Conservation (phyloP, 2,888 invertebrate genomes). For the Chirona hameri region DNA sequence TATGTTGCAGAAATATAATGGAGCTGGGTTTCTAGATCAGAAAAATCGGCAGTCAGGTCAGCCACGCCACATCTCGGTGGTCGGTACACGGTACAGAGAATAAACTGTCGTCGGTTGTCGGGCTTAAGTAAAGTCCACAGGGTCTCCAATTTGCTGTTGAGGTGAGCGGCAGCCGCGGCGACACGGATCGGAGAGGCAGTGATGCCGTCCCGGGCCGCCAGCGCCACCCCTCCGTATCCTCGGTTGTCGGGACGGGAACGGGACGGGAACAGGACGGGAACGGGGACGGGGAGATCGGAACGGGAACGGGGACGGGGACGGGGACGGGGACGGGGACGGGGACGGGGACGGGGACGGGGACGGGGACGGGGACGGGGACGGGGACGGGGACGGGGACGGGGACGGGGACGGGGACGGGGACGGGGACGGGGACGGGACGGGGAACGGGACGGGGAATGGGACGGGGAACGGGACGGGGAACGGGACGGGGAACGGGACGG, state of each 20-base stretch:
- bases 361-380: too few species aligned
- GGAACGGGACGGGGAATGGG: too few species aligned
- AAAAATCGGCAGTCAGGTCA: background rate
- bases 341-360: too few species aligned
- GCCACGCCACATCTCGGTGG: background rate
- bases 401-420: too few species aligned
- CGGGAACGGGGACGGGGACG: too few species aligned
- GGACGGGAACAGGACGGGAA: too few species aligned
- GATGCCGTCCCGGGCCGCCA: background rate
- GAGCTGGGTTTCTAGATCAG: background rate
- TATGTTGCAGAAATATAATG: background rate
- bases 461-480: too few species aligned
- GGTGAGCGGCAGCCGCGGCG: background rate
- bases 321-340: too few species aligned
- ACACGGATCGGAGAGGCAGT: background rate
- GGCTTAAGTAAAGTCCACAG: background rate
- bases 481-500: too few species aligned
- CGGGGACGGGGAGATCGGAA: too few species aligned
- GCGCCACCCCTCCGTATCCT: background rate
- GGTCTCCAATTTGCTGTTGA: background rate
- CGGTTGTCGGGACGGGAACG: background rate
- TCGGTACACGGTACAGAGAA: background rate
- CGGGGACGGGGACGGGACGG: too few species aligned
- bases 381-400: too few species aligned
- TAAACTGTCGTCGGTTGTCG: background rate